phyloP scores from a whole-genome alignment of 2,113 vertebrate species.

The Microtus ochrogaster region DNA sequence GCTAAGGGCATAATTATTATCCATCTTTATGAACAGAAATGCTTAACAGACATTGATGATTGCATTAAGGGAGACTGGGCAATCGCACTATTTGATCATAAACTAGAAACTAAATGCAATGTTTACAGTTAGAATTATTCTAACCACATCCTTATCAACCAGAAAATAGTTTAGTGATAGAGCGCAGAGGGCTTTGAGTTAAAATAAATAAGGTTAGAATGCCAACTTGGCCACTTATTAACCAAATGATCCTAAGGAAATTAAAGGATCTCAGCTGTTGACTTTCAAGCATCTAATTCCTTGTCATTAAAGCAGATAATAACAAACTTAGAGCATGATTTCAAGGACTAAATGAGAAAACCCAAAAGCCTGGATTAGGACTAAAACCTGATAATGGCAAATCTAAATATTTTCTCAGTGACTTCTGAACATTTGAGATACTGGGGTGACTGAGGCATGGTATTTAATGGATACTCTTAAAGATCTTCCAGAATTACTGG shows the following conservation, averaged over 20 bases:
- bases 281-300: background rate
- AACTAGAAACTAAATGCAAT: background rate
- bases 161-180: background rate
- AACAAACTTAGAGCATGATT: background rate
- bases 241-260: background rate
- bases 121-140: background rate
- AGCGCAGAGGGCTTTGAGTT: background rate
- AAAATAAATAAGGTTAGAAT: background rate
- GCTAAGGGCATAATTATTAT: background rate
- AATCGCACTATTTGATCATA: background rate
- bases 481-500: background rate
- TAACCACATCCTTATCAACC: background rate
- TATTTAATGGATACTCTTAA: constrained; percentile 15
- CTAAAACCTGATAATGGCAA: background rate
- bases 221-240: background rate
- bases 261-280: background rate
- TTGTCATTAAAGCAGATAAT: constrained; percentile 8
- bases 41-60: background rate
- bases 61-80: background rate
- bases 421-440: background rate
- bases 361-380: background rate
- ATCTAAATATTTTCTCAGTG: constrained; percentile 33
- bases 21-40: background rate
- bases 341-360: background rate
- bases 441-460: background rate